These are phyloP conservation scores for Rostratula benghalensis DNA, from an alignment of 2,113 vertebrate genomes.

Conservation along the genomic window DNA sequence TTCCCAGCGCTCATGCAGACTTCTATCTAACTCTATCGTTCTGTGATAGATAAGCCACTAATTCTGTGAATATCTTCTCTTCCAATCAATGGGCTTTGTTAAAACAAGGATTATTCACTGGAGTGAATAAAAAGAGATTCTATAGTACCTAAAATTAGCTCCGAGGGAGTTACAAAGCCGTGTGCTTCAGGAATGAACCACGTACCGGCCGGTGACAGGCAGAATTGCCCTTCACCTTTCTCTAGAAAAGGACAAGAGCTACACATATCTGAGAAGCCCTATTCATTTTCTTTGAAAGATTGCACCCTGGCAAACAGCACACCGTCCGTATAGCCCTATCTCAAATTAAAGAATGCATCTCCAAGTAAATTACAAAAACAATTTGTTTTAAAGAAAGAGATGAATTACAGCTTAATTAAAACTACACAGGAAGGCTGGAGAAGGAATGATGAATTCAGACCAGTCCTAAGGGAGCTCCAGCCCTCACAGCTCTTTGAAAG, in stretches of 20 bases:
- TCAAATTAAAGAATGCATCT: neutral
- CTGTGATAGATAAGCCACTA: neutral
- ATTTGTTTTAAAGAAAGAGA: neutral
- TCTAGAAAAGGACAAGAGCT: neutral
- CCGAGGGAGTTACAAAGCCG: neutral
- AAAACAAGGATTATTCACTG: neutral
- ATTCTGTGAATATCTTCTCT: neutral
- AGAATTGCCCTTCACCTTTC: neutral
- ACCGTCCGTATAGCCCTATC: fast-evolving
- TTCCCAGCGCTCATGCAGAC: slow-evolving; percentile 33
- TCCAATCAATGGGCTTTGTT: neutral
- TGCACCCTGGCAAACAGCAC: neutral
- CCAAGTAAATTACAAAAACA: neutral
- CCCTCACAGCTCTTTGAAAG: neutral
- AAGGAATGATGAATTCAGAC: neutral
- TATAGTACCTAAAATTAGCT: neutral
- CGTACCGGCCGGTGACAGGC: neutral
- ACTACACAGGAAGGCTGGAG: neutral
- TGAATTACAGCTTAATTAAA: slow-evolving; percentile 11
- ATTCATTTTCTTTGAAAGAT: neutral
- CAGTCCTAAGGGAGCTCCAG: neutral
- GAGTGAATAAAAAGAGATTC: neutral
- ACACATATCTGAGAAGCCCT: neutral
- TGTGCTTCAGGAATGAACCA: neutral
- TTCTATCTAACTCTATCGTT: neutral